Evolutionary conservation across 64 coral and sea anemone genomes (phyloP).

Genomic region (Cladopsammia gracilis): DNA sequence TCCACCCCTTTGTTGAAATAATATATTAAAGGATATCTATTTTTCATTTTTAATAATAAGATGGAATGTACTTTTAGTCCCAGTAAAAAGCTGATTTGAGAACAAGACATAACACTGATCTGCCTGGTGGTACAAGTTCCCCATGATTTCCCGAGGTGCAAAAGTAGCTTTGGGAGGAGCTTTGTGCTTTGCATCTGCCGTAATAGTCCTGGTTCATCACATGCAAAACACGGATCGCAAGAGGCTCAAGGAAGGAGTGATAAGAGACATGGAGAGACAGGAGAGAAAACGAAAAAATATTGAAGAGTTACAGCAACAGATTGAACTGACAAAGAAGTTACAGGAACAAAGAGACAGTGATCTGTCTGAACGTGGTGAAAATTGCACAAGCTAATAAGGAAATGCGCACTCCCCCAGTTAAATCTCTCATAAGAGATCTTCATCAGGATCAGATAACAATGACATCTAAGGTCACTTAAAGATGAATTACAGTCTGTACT

Average conservation of each 20-base stretch:
- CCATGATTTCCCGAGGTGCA: slow-evolving; percentile 78
- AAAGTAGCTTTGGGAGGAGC: slow-evolving; percentile 81
- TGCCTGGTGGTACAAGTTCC: background rate
- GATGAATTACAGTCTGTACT: too few relatives aligned
- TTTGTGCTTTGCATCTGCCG: slow-evolving; percentile 76
- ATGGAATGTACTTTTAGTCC: too few relatives aligned
- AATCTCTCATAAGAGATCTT: too few relatives aligned
- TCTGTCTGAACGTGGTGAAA: background rate
- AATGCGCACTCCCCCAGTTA: background rate
- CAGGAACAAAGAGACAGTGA: slow-evolving; percentile 78
- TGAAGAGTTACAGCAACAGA: slow-evolving; percentile 82
- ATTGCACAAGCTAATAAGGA: background rate
- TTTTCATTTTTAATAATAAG: too few relatives aligned
- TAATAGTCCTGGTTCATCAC: slow-evolving; percentile 82
- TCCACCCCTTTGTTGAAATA: too few relatives aligned
- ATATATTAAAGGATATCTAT: too few relatives aligned
- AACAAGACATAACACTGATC: too few relatives aligned
- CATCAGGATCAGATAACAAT: too few relatives aligned
- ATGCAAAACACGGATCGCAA: slow-evolving; percentile 87
- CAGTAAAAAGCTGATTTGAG: too few relatives aligned
- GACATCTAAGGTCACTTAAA: too few relatives aligned
- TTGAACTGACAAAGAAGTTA: slow-evolving; percentile 76
- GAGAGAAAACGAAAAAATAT: slow-evolving; percentile 84
- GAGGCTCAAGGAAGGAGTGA: slow-evolving; percentile 86
- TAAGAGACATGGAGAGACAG: slow-evolving; percentile 94